Percentiles rank a stretch among this genome's conserved stretches.
Evolutionary conservation across 2,113 vertebrate genomes (phyloP).

Genomic region (Irena cyanogastra): DNA sequence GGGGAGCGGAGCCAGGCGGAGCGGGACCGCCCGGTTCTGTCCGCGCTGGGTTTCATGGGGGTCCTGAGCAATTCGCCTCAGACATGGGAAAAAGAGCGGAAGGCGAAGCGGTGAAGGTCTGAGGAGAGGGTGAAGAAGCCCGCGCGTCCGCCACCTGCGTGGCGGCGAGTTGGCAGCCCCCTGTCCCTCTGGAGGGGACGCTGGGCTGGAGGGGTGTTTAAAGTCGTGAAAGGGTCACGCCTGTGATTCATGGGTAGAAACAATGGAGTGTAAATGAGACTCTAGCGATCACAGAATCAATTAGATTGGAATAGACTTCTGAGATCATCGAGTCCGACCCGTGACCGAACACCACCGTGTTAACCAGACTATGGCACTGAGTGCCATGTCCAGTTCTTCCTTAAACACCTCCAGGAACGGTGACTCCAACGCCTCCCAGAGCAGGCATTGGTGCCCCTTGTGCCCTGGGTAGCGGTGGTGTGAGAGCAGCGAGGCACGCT

Average conservation of each 20-base stretch:
- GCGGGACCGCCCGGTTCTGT: rapidly evolving
- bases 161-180: background rate
- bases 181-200: too few species aligned
- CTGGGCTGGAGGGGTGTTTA: background rate
- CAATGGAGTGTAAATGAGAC: background rate
- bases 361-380: too few species aligned
- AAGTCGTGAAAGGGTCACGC: background rate
- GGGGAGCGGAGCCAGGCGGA: background rate
- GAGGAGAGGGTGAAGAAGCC: background rate
- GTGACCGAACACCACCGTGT: background rate
- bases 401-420: too few species aligned
- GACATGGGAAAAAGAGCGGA: background rate
- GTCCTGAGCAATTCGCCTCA: background rate
- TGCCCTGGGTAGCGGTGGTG: background rate
- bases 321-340: background rate
- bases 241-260: background rate
- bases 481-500: background rate
- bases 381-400: background rate
- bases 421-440: background rate
- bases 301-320: background rate
- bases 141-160: background rate
- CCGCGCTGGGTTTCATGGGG: rapidly evolving
- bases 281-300: background rate
- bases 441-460: background rate
- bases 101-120: background rate